Percentiles rank a stretch among this genome's conserved stretches.
phyloP scores from a whole-genome alignment of 2,113 vertebrate species.

The Apteryx owenii region DNA sequence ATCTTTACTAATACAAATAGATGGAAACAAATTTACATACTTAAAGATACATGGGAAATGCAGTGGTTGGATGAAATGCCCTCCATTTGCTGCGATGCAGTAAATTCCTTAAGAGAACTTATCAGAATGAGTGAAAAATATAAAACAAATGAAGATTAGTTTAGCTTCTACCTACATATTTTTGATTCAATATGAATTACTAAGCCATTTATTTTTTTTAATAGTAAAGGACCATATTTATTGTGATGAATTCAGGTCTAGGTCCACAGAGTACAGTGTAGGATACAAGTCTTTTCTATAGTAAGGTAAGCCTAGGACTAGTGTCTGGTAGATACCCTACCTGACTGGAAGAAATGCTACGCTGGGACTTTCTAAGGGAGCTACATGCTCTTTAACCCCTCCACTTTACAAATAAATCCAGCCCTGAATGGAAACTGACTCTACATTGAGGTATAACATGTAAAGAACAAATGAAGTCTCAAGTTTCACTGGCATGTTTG shows the following conservation, averaged over 20 bases:
- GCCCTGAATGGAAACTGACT: background rate
- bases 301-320: background rate
- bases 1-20: constrained; percentile 40
- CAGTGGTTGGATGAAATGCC: background rate
- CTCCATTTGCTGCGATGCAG: background rate
- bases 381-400: background rate
- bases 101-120: background rate
- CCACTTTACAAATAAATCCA: background rate
- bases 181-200: background rate
- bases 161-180: background rate
- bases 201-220: background rate
- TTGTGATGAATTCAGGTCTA: background rate
- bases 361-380: too few species aligned
- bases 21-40: constrained; percentile 2
- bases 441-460: background rate
- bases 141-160: background rate
- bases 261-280: background rate
- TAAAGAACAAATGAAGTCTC: background rate
- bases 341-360: too few species aligned
- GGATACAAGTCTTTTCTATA: background rate
- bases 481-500: background rate
- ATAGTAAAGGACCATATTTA: background rate
- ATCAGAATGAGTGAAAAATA: background rate
- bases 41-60: background rate
- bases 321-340: background rate